Percentiles rank a stretch among this genome's conserved stretches.
Conservation (phyloP, 92 coral and sea anemone species). For the Hydrozoanthus gracilis region DNA sequence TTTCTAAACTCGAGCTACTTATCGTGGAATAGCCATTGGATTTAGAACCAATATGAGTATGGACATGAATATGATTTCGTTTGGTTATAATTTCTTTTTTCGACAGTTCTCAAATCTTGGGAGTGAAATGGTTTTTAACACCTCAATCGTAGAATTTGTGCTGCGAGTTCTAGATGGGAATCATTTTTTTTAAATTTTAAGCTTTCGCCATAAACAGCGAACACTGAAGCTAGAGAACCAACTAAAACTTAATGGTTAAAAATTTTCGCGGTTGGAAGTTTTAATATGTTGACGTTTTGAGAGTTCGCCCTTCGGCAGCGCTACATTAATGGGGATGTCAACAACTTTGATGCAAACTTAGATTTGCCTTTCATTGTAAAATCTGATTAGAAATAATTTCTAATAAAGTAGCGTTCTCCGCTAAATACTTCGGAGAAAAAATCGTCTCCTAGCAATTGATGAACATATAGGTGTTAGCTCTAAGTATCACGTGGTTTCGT, state of each 20-base stretch:
- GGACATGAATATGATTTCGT: background rate
- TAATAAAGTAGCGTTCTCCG: background rate
- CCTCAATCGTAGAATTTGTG: no score
- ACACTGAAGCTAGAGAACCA: no score
- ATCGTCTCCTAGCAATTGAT: slow-evolving; percentile 9
- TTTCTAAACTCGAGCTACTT: background rate
- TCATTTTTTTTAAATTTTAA: no score
- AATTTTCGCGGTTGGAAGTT: no score
- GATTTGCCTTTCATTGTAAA: slow-evolving; percentile 4
- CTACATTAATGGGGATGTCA: background rate
- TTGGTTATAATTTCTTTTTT: background rate
- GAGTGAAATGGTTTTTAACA: background rate
- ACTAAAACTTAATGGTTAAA: no score
- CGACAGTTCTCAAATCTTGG: background rate
- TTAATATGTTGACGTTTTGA: no score
- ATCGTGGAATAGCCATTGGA: background rate
- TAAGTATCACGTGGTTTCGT: no score
- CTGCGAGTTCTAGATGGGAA: no score
- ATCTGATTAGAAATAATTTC: background rate
- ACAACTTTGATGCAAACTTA: background rate
- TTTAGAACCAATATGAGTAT: background rate
- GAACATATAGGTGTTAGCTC: no score
- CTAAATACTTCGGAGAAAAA: slow-evolving; percentile 24
- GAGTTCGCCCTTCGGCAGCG: background rate
- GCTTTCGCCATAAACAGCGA: no score